Percentiles rank a stretch among this genome's conserved stretches.
These are phyloP conservation scores for Tympanoctomys barrerae DNA, from an alignment of 2,797 vertebrate genomes.

Conservation along the genomic window DNA sequence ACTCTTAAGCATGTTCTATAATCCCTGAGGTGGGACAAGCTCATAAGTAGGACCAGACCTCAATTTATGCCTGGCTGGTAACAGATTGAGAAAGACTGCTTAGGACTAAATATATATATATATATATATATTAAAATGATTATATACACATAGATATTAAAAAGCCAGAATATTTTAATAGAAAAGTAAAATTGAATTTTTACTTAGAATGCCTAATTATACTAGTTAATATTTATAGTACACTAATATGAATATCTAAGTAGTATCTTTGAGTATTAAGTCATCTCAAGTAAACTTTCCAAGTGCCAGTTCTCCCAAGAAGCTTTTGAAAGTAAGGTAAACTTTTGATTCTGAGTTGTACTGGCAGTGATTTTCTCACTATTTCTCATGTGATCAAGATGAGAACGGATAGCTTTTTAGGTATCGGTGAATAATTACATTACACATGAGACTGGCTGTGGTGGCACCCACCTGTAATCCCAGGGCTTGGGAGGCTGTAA, in stretches of 20 bases:
- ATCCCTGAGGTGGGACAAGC: not conserved
- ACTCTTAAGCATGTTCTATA: not conserved
- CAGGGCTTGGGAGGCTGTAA: too few relatives aligned
- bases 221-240: not conserved
- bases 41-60: not conserved
- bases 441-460: not conserved
- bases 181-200: not conserved
- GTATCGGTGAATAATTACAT: not conserved
- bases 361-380: not conserved
- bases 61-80: not conserved
- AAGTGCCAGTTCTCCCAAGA: not conserved
- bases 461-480: too few relatives aligned
- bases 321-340: not conserved
- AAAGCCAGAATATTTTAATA: not conserved
- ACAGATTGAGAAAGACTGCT: not conserved
- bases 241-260: not conserved
- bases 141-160: not conserved
- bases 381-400: not conserved
- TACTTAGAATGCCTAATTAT: not conserved
- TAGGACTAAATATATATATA: not conserved
- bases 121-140: not conserved
- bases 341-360: not conserved
- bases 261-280: not conserved
- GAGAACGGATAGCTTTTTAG: not conserved
- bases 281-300: not conserved